Base-by-base conservation (phyloP, 1,140 invertebrate genomes). In the Drosophila paulistorum region DNA sequence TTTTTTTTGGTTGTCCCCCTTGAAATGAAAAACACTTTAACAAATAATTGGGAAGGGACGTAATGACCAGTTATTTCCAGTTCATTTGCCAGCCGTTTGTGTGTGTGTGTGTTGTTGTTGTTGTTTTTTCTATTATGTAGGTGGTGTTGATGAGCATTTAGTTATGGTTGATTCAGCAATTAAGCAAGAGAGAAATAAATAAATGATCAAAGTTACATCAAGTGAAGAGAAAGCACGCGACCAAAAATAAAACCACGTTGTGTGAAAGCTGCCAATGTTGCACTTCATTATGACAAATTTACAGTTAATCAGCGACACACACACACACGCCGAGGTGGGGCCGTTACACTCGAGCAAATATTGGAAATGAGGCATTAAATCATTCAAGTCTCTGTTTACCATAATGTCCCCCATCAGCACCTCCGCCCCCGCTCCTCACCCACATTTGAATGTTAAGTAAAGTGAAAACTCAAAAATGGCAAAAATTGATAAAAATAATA, bases 271-370 rank as follows among this genome's bases (percentile, higher is more conserved):
- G 57, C 63, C 73, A 69, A 65, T 67, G 55, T 61, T 77, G 72
- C 74, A 77, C 66, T 76, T 77, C 74, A 77, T 76, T 77, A 77
- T 77, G 74, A 76, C 74, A 77, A 77, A 69, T 77, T 77, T 70
- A 77, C 74, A 65, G 74, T 76, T 76, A 75, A 76, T 76, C 73
- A 69, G 37, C 74, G 72, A 58, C 17, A 68, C 14, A 60, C 41
- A 33, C 30, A 30, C 14, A 59, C 35, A 41, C 62, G 11, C 11
- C 10, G 20, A 39, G 37, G 39, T 2, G 60, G 51, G 39, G 59
- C 20, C 17, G 68, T 71, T 48, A 71, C 64, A 66, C 14, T 66
- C 69, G 42, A 55, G 64, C 68, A 62, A 75, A 63, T 76, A 76
- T 76, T 75, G 55, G 66, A 74, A 76, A 69, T 76, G 73, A 76